These are phyloP conservation scores for Pollicipes pollicipes DNA, from an alignment of 1,140 invertebrate species.

Conservation along the genomic window DNA sequence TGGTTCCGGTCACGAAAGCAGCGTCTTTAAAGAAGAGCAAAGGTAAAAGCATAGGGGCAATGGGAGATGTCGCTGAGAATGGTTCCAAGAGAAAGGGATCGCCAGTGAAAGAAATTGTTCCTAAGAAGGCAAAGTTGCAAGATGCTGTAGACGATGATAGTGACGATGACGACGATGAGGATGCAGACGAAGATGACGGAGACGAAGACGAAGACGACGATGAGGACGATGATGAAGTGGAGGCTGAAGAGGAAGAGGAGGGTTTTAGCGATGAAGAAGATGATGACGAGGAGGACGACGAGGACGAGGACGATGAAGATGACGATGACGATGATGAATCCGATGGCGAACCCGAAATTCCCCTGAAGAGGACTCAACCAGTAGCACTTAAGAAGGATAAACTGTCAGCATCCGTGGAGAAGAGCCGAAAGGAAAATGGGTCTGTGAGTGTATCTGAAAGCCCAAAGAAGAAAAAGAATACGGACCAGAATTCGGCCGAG, in stretches of 20 bases:
- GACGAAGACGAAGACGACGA: constrained; percentile 33
- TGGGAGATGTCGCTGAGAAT: background rate
- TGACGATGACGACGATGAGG: constrained; percentile 31
- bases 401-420: constrained; percentile 19
- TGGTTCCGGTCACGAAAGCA: constrained; percentile 3
- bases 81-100: background rate
- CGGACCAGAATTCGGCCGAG: constrained; percentile 8
- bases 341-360: constrained; percentile 26
- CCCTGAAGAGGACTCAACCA: constrained; percentile 13
- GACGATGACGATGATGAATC: constrained; percentile 24
- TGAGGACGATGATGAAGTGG: constrained; percentile 22
- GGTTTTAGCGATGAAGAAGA: constrained; percentile 22
- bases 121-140: constrained; percentile 8
- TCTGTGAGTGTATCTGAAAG: constrained; percentile 10
- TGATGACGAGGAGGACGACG: constrained; percentile 30
- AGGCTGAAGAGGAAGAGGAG: constrained; percentile 19
- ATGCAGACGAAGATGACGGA: constrained; percentile 23
- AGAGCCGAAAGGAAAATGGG: constrained; percentile 9
- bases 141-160: constrained; percentile 13
- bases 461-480: constrained; percentile 14
- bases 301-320: constrained; percentile 17
- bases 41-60: background rate
- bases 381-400: constrained; percentile 16
- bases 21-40: background rate
- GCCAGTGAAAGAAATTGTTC: background rate